A percentile compares a stretch with the other conserved stretches of the same genome.
Evolutionary conservation across 2,797 vertebrate species (phyloP).

Genomic region (Trachurus trachurus): DNA sequence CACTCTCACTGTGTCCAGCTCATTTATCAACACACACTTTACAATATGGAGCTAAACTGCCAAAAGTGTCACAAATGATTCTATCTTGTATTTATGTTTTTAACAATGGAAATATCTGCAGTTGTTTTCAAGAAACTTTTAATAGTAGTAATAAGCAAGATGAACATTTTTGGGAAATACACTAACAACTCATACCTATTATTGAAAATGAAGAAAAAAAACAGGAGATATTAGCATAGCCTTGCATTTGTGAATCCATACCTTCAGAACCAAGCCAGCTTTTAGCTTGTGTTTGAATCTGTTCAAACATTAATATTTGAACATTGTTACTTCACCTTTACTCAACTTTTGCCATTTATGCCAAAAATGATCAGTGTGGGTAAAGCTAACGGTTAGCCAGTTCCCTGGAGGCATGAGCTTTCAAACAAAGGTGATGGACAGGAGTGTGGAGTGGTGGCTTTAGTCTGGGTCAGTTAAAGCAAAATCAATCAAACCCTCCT

Average conservation of each 20-base stretch:
- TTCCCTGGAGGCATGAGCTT: too few relatives aligned
- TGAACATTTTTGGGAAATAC: background rate
- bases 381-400: too few relatives aligned
- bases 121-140: background rate
- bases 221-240: background rate
- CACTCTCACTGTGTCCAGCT: slow-evolving; percentile 55
- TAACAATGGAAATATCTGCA: background rate
- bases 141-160: background rate
- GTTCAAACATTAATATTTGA: too few relatives aligned
- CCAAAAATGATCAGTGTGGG: too few relatives aligned
- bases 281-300: background rate
- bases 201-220: background rate
- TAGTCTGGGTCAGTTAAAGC: too few relatives aligned
- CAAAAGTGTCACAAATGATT: slow-evolving; percentile 46
- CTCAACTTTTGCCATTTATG: too few relatives aligned
- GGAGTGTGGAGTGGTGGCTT: too few relatives aligned
- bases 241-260: background rate
- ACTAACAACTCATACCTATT: too few relatives aligned
- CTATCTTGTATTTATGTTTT: slow-evolving; percentile 57
- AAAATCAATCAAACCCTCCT: too few relatives aligned
- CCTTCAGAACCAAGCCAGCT: background rate
- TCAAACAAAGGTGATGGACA: too few relatives aligned
- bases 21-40: slow-evolving; percentile 26
- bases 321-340: too few relatives aligned
- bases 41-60: slow-evolving; percentile 1